Conservation (phyloP, 64 coral and sea anemone genomes). For the Dendronephthya gigantea region DNA sequence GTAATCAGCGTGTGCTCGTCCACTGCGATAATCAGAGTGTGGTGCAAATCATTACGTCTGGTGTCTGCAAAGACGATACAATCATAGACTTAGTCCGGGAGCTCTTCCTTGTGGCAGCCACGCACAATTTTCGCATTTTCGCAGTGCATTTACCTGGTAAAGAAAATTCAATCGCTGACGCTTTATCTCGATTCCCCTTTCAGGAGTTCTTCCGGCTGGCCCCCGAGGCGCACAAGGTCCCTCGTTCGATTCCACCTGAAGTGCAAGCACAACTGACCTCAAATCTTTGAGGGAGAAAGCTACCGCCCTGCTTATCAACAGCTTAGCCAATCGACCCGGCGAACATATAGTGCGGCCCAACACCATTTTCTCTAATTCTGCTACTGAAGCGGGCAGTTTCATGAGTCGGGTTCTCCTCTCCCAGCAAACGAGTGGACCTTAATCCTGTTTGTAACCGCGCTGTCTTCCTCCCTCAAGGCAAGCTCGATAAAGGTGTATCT, state of each 20-base stretch:
- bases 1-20: constrained; percentile 11
- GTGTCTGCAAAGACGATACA: not conserved
- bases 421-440: constrained; percentile 34
- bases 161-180: constrained; percentile 17
- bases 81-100: constrained; percentile 28
- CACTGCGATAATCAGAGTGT: constrained; percentile 26
- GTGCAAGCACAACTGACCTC: not conserved
- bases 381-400: not conserved
- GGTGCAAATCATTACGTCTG: not conserved
- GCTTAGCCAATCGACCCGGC: constrained; percentile 20
- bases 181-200: not conserved
- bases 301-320: not conserved
- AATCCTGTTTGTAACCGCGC: constrained; percentile 22
- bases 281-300: not conserved
- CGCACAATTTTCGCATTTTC: constrained; percentile 10
- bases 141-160: not conserved
- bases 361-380: constrained; percentile 26
- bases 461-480: not conserved
- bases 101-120: constrained; percentile 16
- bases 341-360: constrained; percentile 17
- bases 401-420: not conserved
- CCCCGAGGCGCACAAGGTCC: not conserved
- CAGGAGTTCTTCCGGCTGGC: not conserved
- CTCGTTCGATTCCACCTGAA: not conserved
- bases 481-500: constrained; percentile 5